Percentiles rank a stretch among this genome's conserved stretches.
phyloP scores from a whole-genome alignment of 2,797 vertebrate species.

The Heteromormyrus szaboi region DNA sequence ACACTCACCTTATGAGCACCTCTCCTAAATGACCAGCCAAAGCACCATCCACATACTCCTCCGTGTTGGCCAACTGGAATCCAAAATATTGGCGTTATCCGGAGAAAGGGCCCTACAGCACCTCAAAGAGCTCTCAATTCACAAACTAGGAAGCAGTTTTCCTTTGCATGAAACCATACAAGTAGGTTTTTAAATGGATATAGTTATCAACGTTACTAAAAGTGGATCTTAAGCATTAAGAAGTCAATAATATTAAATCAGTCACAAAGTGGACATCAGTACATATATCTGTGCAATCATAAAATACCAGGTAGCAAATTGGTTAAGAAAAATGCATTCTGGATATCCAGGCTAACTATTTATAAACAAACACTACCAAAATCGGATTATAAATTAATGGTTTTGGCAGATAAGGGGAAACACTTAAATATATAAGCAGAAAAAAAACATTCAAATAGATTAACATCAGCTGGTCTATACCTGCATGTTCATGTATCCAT shows the following conservation, averaged over 20 bases:
- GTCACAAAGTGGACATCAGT: background rate
- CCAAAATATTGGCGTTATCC: background rate
- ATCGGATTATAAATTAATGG: background rate
- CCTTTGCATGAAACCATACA: background rate
- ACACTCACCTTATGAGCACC: slow-evolving; percentile 85
- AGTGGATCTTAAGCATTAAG: background rate
- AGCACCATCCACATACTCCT: slow-evolving; percentile 93
- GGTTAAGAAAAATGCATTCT: background rate
- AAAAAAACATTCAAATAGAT: background rate
- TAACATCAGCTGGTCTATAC: slow-evolving; percentile 47
- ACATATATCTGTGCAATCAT: background rate
- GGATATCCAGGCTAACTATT: background rate
- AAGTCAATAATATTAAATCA: background rate
- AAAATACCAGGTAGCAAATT: background rate
- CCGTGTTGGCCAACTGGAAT: slow-evolving; percentile 87
- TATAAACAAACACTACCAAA: background rate
- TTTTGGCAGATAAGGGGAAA: background rate
- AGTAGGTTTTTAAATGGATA: background rate
- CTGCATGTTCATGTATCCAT: slow-evolving; percentile 99
- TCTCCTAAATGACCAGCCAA: slow-evolving; percentile 92
- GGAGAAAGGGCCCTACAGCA: background rate
- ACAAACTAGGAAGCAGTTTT: background rate
- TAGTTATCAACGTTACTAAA: background rate
- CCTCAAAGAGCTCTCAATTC: background rate
- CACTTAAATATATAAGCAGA: background rate